Evolutionary conservation across 2,113 vertebrate genomes (phyloP).

Genomic region (Ahaetulla prasina): DNA sequence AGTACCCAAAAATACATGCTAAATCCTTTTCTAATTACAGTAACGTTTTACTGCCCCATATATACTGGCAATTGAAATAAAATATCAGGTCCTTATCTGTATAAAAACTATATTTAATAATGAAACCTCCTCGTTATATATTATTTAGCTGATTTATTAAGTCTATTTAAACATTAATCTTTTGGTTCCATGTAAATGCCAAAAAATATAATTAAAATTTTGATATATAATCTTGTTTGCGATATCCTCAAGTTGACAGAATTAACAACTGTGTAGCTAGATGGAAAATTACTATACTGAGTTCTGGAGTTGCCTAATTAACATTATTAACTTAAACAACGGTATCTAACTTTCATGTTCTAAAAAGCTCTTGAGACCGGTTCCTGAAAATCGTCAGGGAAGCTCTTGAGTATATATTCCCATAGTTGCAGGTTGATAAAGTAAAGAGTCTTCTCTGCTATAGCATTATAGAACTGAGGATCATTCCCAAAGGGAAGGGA

Average conservation of each 20-base stretch:
- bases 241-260: background rate
- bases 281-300: background rate
- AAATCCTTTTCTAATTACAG: background rate
- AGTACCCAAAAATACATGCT: background rate
- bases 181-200: background rate
- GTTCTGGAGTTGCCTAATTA: background rate
- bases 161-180: background rate
- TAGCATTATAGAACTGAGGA: background rate
- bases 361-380: background rate
- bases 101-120: background rate
- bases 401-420: background rate
- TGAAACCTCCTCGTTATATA: background rate
- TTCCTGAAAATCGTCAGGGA: background rate
- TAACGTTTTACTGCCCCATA: background rate
- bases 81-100: background rate
- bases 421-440: background rate
- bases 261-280: background rate
- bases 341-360: background rate
- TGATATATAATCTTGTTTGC: background rate
- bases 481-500: background rate
- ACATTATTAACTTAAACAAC: background rate
- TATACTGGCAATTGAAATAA: background rate
- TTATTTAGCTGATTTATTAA: background rate
- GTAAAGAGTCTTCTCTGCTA: background rate
- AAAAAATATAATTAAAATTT: background rate